Conservation (phyloP, 2,797 vertebrate species). For the Sebastes flavidus region DNA sequence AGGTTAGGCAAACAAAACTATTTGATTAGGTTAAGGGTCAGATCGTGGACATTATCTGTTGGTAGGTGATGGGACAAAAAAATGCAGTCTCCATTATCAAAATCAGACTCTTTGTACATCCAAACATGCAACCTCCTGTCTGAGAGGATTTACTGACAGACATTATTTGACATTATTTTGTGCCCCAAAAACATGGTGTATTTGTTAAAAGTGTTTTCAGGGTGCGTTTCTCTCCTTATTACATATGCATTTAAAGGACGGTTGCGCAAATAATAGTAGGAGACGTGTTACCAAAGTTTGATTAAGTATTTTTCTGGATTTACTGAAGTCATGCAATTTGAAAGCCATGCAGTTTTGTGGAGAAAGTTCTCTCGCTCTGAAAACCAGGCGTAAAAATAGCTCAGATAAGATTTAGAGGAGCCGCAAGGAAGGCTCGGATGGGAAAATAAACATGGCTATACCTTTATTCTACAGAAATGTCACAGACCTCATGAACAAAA, state of each 20-base stretch:
- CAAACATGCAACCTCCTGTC: neutral
- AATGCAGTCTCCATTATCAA: neutral
- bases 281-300: neutral
- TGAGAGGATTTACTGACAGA: neutral
- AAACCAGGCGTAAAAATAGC: too few species aligned
- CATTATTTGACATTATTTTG: neutral
- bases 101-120: neutral
- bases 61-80: neutral
- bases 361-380: too few species aligned
- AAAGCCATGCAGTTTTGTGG: too few species aligned
- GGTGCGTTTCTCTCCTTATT: neutral
- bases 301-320: neutral
- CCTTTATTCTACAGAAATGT: neutral
- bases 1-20: neutral
- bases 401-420: too few species aligned
- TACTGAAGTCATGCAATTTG: neutral
- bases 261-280: neutral
- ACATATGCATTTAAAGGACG: too few species aligned
- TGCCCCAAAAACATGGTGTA: neutral
- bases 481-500: neutral
- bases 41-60: neutral
- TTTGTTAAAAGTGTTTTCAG: neutral
- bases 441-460: neutral
- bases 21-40: neutral
- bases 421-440: too few species aligned